These are phyloP conservation scores for Ellobium chinense DNA, from an alignment of 2,888 invertebrate genomes.

Conservation along the genomic window DNA sequence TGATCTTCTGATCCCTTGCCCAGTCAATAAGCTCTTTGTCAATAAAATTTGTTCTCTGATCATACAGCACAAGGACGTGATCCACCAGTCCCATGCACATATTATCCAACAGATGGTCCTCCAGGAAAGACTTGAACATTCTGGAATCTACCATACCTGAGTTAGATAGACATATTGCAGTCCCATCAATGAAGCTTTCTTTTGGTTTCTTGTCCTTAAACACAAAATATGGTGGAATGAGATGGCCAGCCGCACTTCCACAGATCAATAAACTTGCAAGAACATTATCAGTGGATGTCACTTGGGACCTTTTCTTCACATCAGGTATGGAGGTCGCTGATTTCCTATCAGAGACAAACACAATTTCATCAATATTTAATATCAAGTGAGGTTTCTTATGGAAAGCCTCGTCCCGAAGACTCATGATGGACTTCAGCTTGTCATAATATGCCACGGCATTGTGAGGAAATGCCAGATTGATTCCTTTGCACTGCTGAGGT, in stretches of 20 bases:
- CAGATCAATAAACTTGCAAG: background rate
- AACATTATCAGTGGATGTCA: background rate
- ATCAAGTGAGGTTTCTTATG: conserved; percentile 9
- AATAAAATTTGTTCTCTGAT: background rate
- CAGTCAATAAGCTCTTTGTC: background rate
- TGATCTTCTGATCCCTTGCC: background rate
- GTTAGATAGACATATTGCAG: background rate
- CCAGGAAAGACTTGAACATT: background rate
- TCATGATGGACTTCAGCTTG: background rate
- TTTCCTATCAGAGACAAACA: background rate
- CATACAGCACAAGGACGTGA: background rate
- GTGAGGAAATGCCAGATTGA: background rate
- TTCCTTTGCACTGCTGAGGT: background rate
- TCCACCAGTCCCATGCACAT: background rate
- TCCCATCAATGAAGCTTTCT: background rate
- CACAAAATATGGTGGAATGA: background rate
- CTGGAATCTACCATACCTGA: background rate
- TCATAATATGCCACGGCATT: background rate
- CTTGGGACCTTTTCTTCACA: background rate
- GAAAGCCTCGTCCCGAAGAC: background rate
- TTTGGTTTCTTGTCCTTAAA: background rate
- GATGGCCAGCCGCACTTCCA: background rate
- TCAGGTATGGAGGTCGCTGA: background rate
- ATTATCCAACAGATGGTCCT: background rate
- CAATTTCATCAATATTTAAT: background rate